Conservation (phyloP, 2,888 invertebrate species). For the Drosophila paramelanica region DNA sequence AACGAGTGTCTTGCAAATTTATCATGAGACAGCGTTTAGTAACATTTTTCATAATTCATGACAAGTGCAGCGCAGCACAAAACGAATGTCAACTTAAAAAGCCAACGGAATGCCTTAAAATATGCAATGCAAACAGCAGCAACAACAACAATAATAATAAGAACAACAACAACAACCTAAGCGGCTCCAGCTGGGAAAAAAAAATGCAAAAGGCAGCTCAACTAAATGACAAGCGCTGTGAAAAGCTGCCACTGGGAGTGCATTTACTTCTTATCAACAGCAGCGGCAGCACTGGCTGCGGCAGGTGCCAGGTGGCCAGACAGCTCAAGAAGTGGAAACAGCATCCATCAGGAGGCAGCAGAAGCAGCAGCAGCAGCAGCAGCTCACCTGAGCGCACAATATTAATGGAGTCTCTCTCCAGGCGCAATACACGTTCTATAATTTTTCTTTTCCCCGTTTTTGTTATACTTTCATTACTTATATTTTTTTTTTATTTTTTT, state of each 20-base stretch:
- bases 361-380: slow-evolving; percentile 15
- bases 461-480: slow-evolving; percentile 10
- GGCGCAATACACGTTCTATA: slow-evolving; percentile 28
- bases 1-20: slow-evolving; percentile 30
- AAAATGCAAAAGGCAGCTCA: slow-evolving; percentile 39
- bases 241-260: slow-evolving; percentile 64
- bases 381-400: slow-evolving; percentile 64
- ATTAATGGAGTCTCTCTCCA: slow-evolving; percentile 63
- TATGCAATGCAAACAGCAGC: slow-evolving; percentile 46
- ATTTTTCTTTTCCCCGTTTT: slow-evolving; percentile 32
- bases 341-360: slow-evolving; percentile 50
- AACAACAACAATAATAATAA: slow-evolving; percentile 5
- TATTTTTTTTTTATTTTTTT: neutral
- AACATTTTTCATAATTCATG: slow-evolving; percentile 58
- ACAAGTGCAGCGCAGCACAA: slow-evolving; percentile 31
- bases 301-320: slow-evolving; percentile 33
- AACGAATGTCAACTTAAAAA: slow-evolving; percentile 61
- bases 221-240: slow-evolving; percentile 50
- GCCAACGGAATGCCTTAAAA: slow-evolving; percentile 49
- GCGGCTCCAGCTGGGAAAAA: slow-evolving; percentile 4
- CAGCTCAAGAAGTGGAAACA: slow-evolving; percentile 35
- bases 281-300: slow-evolving; percentile 22
- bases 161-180: slow-evolving; percentile 13
- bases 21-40: slow-evolving; percentile 42
- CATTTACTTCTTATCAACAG: slow-evolving; percentile 58